Evolutionary conservation across 2,888 invertebrate species (phyloP).

Genomic region (Acleris laterana): DNA sequence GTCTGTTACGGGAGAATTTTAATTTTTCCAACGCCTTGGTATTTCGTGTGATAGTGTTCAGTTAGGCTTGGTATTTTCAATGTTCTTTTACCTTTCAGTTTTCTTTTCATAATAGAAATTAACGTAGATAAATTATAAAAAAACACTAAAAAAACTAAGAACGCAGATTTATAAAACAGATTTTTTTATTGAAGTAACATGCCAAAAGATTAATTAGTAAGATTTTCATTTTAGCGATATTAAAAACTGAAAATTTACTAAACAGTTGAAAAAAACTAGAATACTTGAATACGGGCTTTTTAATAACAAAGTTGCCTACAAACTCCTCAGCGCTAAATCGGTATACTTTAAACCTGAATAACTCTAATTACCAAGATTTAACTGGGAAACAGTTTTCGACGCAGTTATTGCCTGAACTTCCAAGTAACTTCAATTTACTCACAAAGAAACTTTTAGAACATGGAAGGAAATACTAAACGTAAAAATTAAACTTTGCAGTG

Average conservation of each 20-base stretch:
- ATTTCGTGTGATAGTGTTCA: conserved; percentile 19
- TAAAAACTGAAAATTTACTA: not conserved
- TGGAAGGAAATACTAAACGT: conserved; percentile 44
- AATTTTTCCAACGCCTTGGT: conserved; percentile 29
- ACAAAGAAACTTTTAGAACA: conserved; percentile 41
- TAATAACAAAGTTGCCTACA: conserved; percentile 16
- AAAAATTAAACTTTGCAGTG: conserved; percentile 44
- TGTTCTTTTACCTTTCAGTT: not conserved
- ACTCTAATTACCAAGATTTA: conserved; percentile 46
- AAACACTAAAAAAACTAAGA: too few species aligned
- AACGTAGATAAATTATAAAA: too few species aligned
- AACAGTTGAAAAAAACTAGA: conserved; percentile 6
- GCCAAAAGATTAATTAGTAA: too few species aligned
- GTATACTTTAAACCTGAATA: conserved; percentile 39
- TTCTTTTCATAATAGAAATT: too few species aligned
- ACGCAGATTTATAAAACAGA: too few species aligned
- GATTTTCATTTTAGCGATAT: not conserved
- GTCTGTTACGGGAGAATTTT: conserved; percentile 36
- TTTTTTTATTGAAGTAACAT: too few species aligned
- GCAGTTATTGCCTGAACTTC: conserved; percentile 39
- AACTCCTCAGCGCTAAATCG: conserved; percentile 27
- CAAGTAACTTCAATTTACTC: conserved; percentile 39
- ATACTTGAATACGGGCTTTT: conserved; percentile 19
- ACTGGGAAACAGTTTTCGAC: conserved; percentile 44
- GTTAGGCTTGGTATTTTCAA: conserved; percentile 20